phyloP scores from a whole-genome alignment of 2,888 invertebrate species.

The Acrobasis consociella region DNA sequence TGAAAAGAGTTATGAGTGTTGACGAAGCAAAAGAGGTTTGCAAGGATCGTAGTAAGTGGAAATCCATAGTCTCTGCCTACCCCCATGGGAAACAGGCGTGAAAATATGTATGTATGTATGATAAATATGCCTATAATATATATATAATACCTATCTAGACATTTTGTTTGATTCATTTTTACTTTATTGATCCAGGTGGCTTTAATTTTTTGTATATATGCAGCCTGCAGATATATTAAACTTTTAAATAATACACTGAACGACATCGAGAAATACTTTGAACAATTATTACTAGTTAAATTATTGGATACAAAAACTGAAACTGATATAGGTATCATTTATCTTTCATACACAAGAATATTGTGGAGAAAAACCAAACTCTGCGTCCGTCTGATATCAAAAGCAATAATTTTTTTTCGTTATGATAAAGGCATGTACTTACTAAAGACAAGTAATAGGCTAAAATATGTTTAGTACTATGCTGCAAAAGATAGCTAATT shows the following conservation, averaged over 20 bases:
- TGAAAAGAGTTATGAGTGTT: too few relatives aligned
- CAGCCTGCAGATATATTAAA: too few relatives aligned
- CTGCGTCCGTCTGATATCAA: conserved; percentile 18
- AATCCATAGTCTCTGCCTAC: too few relatives aligned
- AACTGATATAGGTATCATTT: conserved; percentile 21
- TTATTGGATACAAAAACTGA: conserved; percentile 18
- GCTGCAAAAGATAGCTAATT: conserved; percentile 28
- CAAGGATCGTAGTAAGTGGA: too few relatives aligned
- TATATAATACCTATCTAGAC: too few relatives aligned
- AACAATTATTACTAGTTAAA: conserved; percentile 17
- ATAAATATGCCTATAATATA: too few relatives aligned
- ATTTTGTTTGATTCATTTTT: too few relatives aligned
- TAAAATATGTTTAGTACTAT: background rate
- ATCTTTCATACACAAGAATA: conserved; percentile 23
- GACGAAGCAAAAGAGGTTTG: too few relatives aligned
- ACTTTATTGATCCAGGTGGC: too few relatives aligned
- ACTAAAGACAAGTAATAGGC: background rate
- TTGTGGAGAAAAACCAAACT: conserved; percentile 24
- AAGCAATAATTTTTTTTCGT: conserved; percentile 6
- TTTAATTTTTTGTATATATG: too few relatives aligned
- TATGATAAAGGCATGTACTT: conserved; percentile 13
- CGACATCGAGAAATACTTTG: conserved; percentile 23
- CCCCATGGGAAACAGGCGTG: too few relatives aligned
- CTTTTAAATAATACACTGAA: background rate
- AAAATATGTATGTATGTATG: too few relatives aligned